Base-by-base conservation (phyloP, 2,888 invertebrate genomes). In the Liodrosophila aerea region DNA sequence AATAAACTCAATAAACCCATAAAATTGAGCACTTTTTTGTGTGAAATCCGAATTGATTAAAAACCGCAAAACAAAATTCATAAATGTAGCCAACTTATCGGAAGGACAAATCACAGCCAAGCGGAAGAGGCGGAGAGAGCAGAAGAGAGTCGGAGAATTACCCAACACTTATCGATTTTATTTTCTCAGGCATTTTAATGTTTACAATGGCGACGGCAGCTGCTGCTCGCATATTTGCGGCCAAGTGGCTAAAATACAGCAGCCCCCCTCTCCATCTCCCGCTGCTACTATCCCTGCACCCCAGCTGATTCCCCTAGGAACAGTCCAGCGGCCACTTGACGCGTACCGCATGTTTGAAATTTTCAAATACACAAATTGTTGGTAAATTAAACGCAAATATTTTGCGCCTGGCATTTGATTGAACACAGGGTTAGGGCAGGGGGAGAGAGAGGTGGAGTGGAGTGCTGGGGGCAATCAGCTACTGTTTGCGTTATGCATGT, bases 321-420 rank as follows among this genome's bases (percentile, higher is more conserved):
- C 43, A 41, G 41, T 41, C 22, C 56, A 63, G 49, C 46, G 66
- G 52, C 67, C 69, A 69, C 69, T 67, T 67, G 69, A 68, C 58
- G 67, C 53, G 65, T 54, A 50, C 65, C 63, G 67, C 69, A 69
- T 70, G 70, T 52, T 64, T 54, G 47, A 70, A 68, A 70, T 68
- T 68, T 70, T 49, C 70, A 46, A 68, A 70, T 51, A 65, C 69
- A 71, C 69, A 71, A 69, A 69, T 69, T 69, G 72, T 71, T 69
- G 69, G 69, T 69, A 69, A 69, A 69, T 69, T 69, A 68, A 68
- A 68, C 64, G 64, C 59, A 68, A 68, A 68, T 68, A 70, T 68
- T 62, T 62, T 69, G 68, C 58, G 69, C 63, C 49, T 59, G 69
- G 63, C 69, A 67, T 67, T 37, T 16, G 37, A 37, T 37, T 37